A percentile compares a stretch with the other conserved stretches of the same genome.
Conservation (phyloP, 2,888 invertebrate genomes). For the Melolontha melolontha region DNA sequence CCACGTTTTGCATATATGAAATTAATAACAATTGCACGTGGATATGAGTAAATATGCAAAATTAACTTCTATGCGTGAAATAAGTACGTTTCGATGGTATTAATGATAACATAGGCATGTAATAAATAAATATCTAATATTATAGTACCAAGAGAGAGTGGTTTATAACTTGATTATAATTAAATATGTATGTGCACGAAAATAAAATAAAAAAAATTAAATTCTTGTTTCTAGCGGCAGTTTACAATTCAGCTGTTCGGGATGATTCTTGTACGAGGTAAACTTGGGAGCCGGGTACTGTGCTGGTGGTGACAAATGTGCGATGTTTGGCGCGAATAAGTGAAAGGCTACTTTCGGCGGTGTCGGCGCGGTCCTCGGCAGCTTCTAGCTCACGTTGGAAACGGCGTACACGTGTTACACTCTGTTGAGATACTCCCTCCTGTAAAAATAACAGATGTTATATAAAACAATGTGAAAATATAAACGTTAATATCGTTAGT, state of each 20-base stretch:
- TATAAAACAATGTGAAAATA: background rate
- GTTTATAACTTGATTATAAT: slow-evolving; percentile 50
- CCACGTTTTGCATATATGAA: slow-evolving; percentile 7
- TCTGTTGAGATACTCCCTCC: slow-evolving; percentile 93
- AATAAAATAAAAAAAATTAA: slow-evolving; percentile 57
- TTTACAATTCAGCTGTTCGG: slow-evolving; percentile 65
- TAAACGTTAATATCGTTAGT: slow-evolving; percentile 1
- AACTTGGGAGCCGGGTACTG: slow-evolving; percentile 91
- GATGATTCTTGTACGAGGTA: slow-evolving; percentile 91
- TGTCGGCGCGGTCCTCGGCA: slow-evolving; percentile 96
- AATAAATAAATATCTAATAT: slow-evolving; percentile 35
- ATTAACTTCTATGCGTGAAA: too few species aligned
- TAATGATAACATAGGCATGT: slow-evolving; percentile 23
- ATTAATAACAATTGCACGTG: slow-evolving; percentile 53
- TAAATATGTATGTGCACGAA: slow-evolving; percentile 59
- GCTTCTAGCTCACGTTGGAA: slow-evolving; percentile 99
- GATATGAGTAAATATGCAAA: slow-evolving; percentile 37
- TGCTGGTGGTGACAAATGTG: slow-evolving; percentile 95
- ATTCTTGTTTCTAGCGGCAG: slow-evolving; percentile 50
- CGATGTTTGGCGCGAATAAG: slow-evolving; percentile 98
- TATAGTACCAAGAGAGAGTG: slow-evolving; percentile 57
- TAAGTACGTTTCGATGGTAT: too few species aligned
- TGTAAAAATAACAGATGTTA: slow-evolving; percentile 57
- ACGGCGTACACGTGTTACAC: slow-evolving; percentile 94
- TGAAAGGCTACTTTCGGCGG: slow-evolving; percentile 93